Evolutionary conservation across 1,140 invertebrate genomes (phyloP).

Genomic region (Melanaphis sacchari): DNA sequence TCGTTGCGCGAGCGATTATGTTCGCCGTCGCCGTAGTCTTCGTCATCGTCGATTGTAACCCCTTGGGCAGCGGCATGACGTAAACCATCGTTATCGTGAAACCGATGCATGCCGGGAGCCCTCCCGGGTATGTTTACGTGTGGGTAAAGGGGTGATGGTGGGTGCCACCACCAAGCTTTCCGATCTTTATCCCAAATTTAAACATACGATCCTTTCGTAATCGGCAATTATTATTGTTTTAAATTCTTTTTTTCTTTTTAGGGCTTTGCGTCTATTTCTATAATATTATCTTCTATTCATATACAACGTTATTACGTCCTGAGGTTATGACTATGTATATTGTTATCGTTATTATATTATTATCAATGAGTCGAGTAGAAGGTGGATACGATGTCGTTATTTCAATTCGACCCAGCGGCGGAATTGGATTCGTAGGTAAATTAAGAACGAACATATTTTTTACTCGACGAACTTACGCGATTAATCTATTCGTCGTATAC

Average conservation of each 20-base stretch:
- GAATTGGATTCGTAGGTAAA: not conserved
- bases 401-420: not conserved
- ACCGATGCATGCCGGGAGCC: not conserved
- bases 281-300: not conserved
- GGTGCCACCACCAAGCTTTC: not conserved
- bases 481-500: not conserved
- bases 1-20: not conserved
- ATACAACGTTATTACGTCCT: not conserved
- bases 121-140: not conserved
- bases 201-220: slow-evolving; percentile 25
- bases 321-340: not conserved
- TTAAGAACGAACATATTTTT: not conserved
- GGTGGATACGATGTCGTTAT: not conserved
- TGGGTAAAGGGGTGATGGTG: not conserved
- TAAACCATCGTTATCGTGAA: not conserved
- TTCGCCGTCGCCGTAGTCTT: not conserved
- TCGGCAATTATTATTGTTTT: slow-evolving; percentile 46
- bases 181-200: slow-evolving; percentile 26
- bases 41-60: not conserved
- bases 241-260: not conserved
- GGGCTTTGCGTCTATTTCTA: not conserved
- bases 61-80: not conserved
- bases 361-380: not conserved
- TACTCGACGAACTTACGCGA: not conserved
- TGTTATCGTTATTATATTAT: not conserved